These are phyloP conservation scores for Napeogenes sylphis DNA, from an alignment of 2,888 invertebrate genomes.

Conservation along the genomic window DNA sequence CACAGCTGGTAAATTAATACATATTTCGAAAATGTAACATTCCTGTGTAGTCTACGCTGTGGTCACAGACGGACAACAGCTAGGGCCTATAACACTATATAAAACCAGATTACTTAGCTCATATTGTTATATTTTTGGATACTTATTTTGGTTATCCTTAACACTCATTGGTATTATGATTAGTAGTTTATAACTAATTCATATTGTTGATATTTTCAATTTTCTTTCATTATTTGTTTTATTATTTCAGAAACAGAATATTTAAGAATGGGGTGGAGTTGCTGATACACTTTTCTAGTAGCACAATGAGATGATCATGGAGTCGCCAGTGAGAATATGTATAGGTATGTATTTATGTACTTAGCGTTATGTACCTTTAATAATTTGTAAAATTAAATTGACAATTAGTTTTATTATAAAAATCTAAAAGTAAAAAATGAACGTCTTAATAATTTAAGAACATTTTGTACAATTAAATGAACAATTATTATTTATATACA, in stretches of 20 bases:
- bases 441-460: neutral
- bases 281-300: slow-evolving; percentile 34
- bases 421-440: neutral
- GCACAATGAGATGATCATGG: slow-evolving; percentile 69
- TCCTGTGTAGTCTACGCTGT: too few species aligned
- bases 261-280: slow-evolving; percentile 40
- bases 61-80: too few species aligned
- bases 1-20: too few species aligned
- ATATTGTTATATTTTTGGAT: too few species aligned
- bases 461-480: neutral
- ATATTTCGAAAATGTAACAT: too few species aligned
- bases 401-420: neutral
- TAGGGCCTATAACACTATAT: too few species aligned
- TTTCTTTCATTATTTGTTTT: slow-evolving; percentile 2
- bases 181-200: too few species aligned
- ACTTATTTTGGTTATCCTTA: too few species aligned
- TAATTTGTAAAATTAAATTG: too few species aligned
- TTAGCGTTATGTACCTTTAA: too few species aligned
- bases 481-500: neutral
- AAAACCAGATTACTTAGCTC: too few species aligned
- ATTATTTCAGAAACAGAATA: slow-evolving; percentile 26
- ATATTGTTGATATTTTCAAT: neutral
- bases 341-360: slow-evolving; percentile 47
- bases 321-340: slow-evolving; percentile 77
- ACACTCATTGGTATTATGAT: too few species aligned